Evolutionary conservation across 2,113 vertebrate genomes (phyloP).

Genomic region (Paratilapia polleni): DNA sequence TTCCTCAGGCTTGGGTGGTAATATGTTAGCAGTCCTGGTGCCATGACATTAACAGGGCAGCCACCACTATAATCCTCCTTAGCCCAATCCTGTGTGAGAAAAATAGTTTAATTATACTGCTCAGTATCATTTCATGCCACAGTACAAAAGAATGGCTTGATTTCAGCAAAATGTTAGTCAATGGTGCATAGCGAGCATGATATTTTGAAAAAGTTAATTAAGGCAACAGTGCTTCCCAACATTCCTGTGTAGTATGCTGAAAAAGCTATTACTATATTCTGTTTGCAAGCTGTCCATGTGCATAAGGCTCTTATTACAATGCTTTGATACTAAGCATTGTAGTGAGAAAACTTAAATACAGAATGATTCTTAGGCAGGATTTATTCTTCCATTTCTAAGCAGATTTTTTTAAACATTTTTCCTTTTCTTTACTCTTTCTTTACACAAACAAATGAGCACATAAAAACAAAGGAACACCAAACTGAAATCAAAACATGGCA

Average conservation of each 20-base stretch:
- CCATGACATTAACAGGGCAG: conserved; percentile 81
- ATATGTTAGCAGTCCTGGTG: conserved; percentile 80
- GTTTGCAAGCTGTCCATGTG: neutral
- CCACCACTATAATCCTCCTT: conserved; percentile 78
- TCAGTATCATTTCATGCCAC: neutral
- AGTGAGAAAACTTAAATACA: neutral
- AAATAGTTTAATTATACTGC: conserved; percentile 2
- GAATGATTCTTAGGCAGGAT: neutral
- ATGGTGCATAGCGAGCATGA: neutral
- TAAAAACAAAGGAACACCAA: no score
- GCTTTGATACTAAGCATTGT: neutral
- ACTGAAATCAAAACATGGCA: neutral
- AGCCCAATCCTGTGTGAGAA: conserved; percentile 77
- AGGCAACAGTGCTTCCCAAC: neutral
- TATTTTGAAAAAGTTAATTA: neutral
- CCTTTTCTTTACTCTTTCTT: no score
- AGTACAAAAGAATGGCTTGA: neutral
- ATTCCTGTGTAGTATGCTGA: neutral
- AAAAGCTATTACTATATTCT: neutral
- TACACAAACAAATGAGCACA: no score
- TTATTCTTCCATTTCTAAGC: no score
- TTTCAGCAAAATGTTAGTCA: neutral
- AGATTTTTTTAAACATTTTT: no score
- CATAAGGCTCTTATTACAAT: neutral
- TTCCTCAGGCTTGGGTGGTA: conserved; percentile 77